Base-by-base conservation (phyloP, 2,113 vertebrate genomes). In the Plotosus lineatus region DNA sequence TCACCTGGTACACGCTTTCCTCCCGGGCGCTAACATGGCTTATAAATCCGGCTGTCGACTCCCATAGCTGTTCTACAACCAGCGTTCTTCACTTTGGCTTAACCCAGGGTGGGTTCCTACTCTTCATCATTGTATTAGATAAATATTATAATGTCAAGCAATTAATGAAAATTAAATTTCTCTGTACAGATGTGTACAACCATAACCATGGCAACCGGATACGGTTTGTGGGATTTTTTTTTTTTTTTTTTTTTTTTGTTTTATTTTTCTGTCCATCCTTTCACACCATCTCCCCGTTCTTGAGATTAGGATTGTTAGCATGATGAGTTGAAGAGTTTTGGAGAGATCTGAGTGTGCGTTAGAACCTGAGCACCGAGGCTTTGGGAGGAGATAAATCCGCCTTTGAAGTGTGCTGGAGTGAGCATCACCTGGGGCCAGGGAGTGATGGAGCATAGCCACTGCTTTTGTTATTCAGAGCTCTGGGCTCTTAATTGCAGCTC, bases 321-420 rank as follows among this genome's bases (percentile, higher is more conserved):
- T 92, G 92, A 92, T 92, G 90, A 89, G 88, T 92, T 91, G 92
- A 93, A 90, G 91, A 92, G 88, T 93, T 91, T 92, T 90, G 89
- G 90, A 88, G 88, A 92, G 92, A 91, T 93, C 92, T 92, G 91
- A 88, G 89, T 89, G 87, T 83, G 83, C 92, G 93, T 93, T 92
- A 92, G 90, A 90, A 93, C 91, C 89, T 94, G 90, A 92, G 92
- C 89, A 87, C 88, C 89, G 91, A 85, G 86, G 88, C 86, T 85
- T 90, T 90, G 73, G 80, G 85, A 90, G 87, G 91, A 87, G 88
- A 92, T 91, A 88, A 93, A 90, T 92, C 92, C 92, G 91, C 88
- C 88, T 94, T 94, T 94, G 91, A 94, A 89, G 91, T 94, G 81
- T 82, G 75, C 6, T 85, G 88, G 87, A 84, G 88, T 91, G 88